These are phyloP conservation scores for Calidris pygmaea DNA, from an alignment of 2,113 vertebrate genomes.

Conservation along the genomic window DNA sequence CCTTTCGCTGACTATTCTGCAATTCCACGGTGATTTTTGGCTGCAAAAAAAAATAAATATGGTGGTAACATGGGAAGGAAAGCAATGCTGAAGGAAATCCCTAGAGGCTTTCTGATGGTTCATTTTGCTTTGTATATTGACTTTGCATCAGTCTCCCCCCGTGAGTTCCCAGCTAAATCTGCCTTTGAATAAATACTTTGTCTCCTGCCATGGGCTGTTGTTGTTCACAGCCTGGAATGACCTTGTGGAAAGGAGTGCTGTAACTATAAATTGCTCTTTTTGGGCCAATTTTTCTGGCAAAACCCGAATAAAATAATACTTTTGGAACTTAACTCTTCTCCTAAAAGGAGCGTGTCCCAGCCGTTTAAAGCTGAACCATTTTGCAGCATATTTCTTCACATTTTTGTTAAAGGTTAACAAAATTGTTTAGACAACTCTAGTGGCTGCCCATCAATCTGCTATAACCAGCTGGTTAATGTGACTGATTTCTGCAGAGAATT, in stretches of 20 bases:
- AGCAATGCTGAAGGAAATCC: not conserved
- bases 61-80: not conserved
- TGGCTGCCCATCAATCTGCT: slow-evolving; percentile 55
- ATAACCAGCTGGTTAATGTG: slow-evolving; percentile 66
- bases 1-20: not conserved
- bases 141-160: not conserved
- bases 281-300: not conserved
- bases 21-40: not conserved
- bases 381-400: slow-evolving; percentile 5
- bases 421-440: slow-evolving; percentile 72
- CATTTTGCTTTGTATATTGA: not conserved
- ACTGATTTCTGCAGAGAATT: slow-evolving; percentile 55
- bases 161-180: not conserved
- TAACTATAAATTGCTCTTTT: not conserved
- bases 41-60: not conserved
- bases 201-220: not conserved
- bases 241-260: not conserved
- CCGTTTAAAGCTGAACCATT: not conserved
- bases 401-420: slow-evolving; percentile 75
- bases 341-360: not conserved
- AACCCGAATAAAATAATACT: slow-evolving; percentile 6
- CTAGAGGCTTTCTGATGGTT: not conserved
- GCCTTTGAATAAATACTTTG: slow-evolving; percentile 5
- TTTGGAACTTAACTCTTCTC: not conserved
- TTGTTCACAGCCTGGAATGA: not conserved